Evolutionary conservation across 2,888 invertebrate species (phyloP).

Genomic region (Lottia scabra): DNA sequence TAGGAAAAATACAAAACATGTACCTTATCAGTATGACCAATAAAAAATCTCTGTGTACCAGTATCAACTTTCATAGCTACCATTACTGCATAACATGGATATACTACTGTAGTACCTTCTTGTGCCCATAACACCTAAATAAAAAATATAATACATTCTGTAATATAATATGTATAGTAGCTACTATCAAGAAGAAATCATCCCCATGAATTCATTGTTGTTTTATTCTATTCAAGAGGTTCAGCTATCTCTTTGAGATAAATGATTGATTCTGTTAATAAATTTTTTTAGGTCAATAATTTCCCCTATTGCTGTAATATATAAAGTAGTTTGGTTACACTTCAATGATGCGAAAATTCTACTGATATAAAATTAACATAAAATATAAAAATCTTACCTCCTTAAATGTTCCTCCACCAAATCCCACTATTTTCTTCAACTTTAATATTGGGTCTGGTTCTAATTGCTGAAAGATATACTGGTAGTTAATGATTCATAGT

Average conservation of each 20-base stretch:
- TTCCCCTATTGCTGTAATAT: too few relatives aligned
- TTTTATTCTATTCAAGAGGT: too few relatives aligned
- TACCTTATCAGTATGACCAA: constrained; percentile 69
- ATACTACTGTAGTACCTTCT: constrained; percentile 60
- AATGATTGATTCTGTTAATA: too few relatives aligned
- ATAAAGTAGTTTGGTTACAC: background rate
- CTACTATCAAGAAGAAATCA: too few relatives aligned
- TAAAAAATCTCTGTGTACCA: constrained; percentile 67
- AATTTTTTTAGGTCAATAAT: too few relatives aligned
- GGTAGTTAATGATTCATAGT: too few relatives aligned
- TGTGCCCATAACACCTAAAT: constrained; percentile 64
- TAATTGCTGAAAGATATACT: constrained; percentile 48
- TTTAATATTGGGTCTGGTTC: constrained; percentile 66
- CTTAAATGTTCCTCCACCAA: constrained; percentile 61
- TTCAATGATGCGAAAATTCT: background rate
- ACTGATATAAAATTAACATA: background rate
- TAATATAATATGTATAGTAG: too few relatives aligned
- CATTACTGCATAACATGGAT: constrained; percentile 67
- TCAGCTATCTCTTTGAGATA: too few relatives aligned
- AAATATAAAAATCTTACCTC: constrained; percentile 52
- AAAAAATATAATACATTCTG: constrained; percentile 9
- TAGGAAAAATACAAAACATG: background rate
- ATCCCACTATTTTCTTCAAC: constrained; percentile 65
- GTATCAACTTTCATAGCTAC: constrained; percentile 64
- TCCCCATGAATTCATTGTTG: too few relatives aligned